Evolutionary conservation across 2,113 vertebrate genomes (phyloP), one percentile per base, ranked within the genome.

Genomic region (Paraplagusia blochii): DNA sequence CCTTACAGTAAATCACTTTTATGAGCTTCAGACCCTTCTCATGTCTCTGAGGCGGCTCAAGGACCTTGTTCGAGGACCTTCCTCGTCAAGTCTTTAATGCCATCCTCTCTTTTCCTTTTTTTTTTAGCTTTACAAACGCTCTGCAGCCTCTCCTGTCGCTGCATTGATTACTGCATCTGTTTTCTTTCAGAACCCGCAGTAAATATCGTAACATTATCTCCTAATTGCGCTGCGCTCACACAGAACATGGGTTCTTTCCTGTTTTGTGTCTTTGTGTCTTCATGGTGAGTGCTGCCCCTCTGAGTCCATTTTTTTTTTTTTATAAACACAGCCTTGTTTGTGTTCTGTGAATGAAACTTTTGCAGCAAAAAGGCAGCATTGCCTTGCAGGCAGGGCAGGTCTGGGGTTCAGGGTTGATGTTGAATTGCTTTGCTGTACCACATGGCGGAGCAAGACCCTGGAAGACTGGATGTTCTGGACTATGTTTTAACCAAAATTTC

Each of bases 231-330:
- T 42, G 43, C n/a, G 35, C 56, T 71, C 46, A n/a, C 46, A n/a
- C 60, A 29, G 39, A 13, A 58, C 3, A 58, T 61, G n/a, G n/a
- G n/a, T n/a, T n/a, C n/a, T n/a, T n/a, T n/a, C n/a, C n/a, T n/a
- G n/a, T n/a, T n/a, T n/a, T n/a, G n/a, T n/a, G n/a, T n/a, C n/a
- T n/a, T n/a, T n/a, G n/a, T n/a, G n/a, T n/a, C n/a, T n/a, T n/a
- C n/a, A n/a, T n/a, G n/a, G n/a, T n/a, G n/a, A n/a, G n/a, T n/a
- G n/a, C n/a, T n/a, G n/a, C n/a, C n/a, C n/a, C n/a, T n/a, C n/a
- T 36, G 73, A 70, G 83, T 73, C 1, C 42, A 60, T 7, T 64
- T 58, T 61, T 68, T 52, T 7, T 38, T 67, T 75, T 78, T 69
- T 80, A 48, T 78, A 56, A 40, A 55, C 60, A 29, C 22, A 29